Evolutionary conservation across 2,113 vertebrate genomes (phyloP).

Genomic region (Macrotis lagotis): DNA sequence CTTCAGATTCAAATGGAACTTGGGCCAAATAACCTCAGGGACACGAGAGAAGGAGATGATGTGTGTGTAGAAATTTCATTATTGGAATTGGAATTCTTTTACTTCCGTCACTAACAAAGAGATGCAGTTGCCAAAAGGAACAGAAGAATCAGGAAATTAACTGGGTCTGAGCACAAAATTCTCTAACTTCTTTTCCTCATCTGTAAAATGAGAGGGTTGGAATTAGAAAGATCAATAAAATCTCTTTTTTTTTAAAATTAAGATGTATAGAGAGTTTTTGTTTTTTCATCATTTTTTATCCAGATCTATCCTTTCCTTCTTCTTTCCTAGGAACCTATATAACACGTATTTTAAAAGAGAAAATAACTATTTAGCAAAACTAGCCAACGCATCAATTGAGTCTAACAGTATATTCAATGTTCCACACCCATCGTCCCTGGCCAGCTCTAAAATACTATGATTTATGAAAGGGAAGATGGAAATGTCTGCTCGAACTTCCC

Average conservation of each 20-base stretch:
- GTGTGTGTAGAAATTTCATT: not conserved
- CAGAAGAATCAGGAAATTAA: conserved; percentile 19
- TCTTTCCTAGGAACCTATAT: not conserved
- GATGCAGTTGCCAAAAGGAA: not conserved
- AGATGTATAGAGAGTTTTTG: not conserved
- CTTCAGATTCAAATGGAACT: not conserved
- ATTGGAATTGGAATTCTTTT: conserved; percentile 2
- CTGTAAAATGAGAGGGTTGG: not conserved
- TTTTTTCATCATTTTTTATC: not conserved
- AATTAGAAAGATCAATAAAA: not conserved
- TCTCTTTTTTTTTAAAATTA: not conserved
- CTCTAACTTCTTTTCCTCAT: conserved; percentile 18
- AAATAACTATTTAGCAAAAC: not conserved
- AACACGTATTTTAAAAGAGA: not conserved
- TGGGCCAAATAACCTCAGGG: not conserved
- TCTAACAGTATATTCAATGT: not conserved
- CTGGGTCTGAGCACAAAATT: conserved; percentile 27
- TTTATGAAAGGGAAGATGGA: conserved; percentile 36
- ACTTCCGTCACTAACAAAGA: not conserved
- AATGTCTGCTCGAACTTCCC: not conserved
- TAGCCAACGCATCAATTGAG: not conserved
- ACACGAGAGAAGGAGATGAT: not conserved
- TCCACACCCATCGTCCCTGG: not conserved
- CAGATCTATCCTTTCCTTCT: not conserved
- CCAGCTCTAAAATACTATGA: not conserved